These are phyloP conservation scores for Mellilla xanthometata DNA, from an alignment of 2,888 invertebrate genomes.

Conservation along the genomic window DNA sequence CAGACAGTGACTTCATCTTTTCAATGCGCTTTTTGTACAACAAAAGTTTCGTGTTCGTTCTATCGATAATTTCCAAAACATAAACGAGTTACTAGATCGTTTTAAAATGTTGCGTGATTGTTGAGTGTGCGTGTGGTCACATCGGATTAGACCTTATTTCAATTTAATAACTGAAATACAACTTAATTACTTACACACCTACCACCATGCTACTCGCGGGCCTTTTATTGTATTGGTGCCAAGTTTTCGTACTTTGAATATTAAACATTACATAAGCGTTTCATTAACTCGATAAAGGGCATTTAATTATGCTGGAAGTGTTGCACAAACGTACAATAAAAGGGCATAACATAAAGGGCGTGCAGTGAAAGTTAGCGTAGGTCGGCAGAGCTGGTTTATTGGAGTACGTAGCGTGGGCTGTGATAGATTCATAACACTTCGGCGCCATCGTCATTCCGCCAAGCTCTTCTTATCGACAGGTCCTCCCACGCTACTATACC, in stretches of 20 bases:
- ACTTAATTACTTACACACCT: conserved; percentile 36
- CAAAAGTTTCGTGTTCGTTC: conserved; percentile 17
- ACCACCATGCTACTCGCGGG: conserved; percentile 20
- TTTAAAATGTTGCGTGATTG: conserved; percentile 38
- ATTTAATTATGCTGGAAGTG: conserved; percentile 8
- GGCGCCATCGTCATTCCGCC: conserved; percentile 23
- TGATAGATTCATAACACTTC: conserved; percentile 22
- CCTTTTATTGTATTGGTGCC: conserved; percentile 6
- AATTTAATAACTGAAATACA: conserved; percentile 40
- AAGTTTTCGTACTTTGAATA: conserved; percentile 5
- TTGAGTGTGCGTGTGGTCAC: conserved; percentile 40
- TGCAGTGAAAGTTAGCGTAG: conserved; percentile 34
- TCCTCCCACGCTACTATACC: conserved; percentile 13
- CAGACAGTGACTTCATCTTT: conserved; percentile 52
- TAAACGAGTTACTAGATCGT: conserved; percentile 28
- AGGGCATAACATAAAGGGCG: conserved; percentile 32
- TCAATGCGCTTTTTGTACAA: conserved; percentile 15
- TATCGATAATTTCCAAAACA: conserved; percentile 26
- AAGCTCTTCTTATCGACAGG: conserved; percentile 15
- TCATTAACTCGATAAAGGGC: background rate
- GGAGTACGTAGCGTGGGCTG: conserved; percentile 25
- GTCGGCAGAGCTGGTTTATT: conserved; percentile 23
- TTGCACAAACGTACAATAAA: conserved; percentile 20
- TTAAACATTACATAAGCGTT: conserved; percentile 14
- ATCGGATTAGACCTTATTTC: conserved; percentile 43